These are phyloP conservation scores for Poecilia wingei DNA, from an alignment of 2,797 vertebrate species.

Conservation along the genomic window DNA sequence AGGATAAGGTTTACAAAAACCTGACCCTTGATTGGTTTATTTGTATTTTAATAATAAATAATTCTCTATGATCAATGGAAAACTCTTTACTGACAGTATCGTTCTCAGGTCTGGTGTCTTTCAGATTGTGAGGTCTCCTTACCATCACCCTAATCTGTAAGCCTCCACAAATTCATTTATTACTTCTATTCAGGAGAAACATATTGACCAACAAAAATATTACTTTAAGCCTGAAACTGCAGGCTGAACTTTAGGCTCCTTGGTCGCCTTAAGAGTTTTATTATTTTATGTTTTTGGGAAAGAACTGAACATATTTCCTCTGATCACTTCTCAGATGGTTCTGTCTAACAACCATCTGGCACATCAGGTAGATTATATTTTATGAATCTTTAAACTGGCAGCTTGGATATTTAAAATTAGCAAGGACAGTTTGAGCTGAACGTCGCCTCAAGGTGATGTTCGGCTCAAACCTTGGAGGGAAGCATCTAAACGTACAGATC, in stretches of 20 bases:
- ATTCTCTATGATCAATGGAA: background rate
- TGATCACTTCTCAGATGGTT: background rate
- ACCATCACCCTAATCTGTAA: background rate
- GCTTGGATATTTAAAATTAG: background rate
- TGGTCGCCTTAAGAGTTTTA: background rate
- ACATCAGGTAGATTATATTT: background rate
- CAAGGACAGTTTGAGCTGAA: background rate
- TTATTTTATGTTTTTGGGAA: background rate
- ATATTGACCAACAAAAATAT: background rate
- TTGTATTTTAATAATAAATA: background rate
- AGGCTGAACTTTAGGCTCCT: background rate
- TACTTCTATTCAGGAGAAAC: background rate
- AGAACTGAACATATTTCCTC: background rate
- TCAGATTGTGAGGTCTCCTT: background rate
- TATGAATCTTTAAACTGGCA: background rate
- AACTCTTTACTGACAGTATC: background rate
- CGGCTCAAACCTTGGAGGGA: background rate
- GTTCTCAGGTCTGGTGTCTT: background rate
- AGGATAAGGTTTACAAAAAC: background rate
- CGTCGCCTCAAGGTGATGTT: too few species aligned
- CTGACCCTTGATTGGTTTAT: background rate
- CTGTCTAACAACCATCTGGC: background rate
- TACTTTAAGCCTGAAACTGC: background rate
- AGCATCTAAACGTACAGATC: background rate
- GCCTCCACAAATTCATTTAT: background rate